Base-by-base conservation (phyloP, 2,888 invertebrate genomes). In the Euclidia mi region DNA sequence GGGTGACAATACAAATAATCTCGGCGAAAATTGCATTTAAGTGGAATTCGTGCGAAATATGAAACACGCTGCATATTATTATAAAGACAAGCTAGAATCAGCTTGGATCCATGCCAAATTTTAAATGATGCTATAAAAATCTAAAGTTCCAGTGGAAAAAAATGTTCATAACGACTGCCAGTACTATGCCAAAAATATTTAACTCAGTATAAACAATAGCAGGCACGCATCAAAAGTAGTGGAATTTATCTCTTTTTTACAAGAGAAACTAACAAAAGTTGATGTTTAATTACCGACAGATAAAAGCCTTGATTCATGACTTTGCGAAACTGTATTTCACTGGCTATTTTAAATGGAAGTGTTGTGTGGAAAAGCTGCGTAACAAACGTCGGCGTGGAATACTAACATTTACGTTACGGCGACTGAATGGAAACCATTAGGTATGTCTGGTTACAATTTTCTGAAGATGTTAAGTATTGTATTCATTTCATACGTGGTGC, bases 111-210 rank as follows among this genome's bases (percentile, higher is more conserved):
- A 31, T 64, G 90, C 93, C 93, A 92, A 76, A 74, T 83, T 82
- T 84, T 78, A 82, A 88, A 91, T 85, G 88, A 86, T 85, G 86
- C 85, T 84, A 91, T 92, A 91, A 92, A 93, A 90, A 87, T 84
- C 79, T 79, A 78, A 88, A 89, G 83, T 86, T 91, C 84, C 88
- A 89, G 85, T 66, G 81, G 78, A 80, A 87, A 87, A 87, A 87
- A 88, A 80, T 82, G 78, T 79, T 82, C 69, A 70, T 80, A 80
- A 78, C 75, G 77, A 78, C 72, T 66, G 68, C 67, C 79, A 80
- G 77, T 74, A 74, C 76, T 80, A 82, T 81, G 83, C 87, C 82
- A 86, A 88, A 89, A 88, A 89, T 89, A 90, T 83, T 81, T 78
- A 67, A 79, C 66, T 64, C 72, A 74, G 70, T 76, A 79, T 87